Evolutionary conservation across 2,797 vertebrate species (phyloP).

Genomic region (Sphaeramia orbicularis): DNA sequence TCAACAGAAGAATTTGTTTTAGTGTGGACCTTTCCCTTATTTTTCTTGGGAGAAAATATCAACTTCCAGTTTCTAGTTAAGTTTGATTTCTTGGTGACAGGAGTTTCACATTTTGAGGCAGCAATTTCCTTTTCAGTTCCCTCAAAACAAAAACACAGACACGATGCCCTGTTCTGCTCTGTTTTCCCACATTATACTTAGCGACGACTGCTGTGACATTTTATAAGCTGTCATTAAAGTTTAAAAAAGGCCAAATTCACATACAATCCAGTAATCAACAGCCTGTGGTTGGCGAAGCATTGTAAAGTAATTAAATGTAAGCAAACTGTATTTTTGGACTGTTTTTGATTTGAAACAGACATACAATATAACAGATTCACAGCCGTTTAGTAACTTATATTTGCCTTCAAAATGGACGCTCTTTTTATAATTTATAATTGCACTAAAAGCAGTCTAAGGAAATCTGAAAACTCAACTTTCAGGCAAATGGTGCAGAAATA

Average conservation of each 20-base stretch:
- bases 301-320: constrained; percentile 38
- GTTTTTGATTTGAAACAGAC: constrained; percentile 36
- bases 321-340: constrained; percentile 39
- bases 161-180: constrained; percentile 29
- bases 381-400: constrained; percentile 44
- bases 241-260: constrained; percentile 38
- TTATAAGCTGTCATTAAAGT: constrained; percentile 59
- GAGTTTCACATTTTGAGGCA: constrained; percentile 15
- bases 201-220: constrained; percentile 33
- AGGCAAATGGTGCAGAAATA: no score
- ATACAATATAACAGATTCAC: constrained; percentile 21
- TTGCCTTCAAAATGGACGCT: constrained; percentile 11
- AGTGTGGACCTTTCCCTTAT: background rate
- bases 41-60: background rate
- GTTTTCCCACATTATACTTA: constrained; percentile 27
- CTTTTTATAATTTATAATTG: no score
- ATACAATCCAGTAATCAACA: constrained; percentile 47
- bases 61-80: constrained; percentile 5
- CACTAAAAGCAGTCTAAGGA: no score
- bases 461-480: no score
- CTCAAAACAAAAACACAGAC: constrained; percentile 61
- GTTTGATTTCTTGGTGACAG: constrained; percentile 26
- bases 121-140: constrained; percentile 53
- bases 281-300: constrained; percentile 47
- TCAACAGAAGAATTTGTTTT: background rate